phyloP scores from a whole-genome alignment of 2,113 vertebrate genomes.

The Murina feae region DNA sequence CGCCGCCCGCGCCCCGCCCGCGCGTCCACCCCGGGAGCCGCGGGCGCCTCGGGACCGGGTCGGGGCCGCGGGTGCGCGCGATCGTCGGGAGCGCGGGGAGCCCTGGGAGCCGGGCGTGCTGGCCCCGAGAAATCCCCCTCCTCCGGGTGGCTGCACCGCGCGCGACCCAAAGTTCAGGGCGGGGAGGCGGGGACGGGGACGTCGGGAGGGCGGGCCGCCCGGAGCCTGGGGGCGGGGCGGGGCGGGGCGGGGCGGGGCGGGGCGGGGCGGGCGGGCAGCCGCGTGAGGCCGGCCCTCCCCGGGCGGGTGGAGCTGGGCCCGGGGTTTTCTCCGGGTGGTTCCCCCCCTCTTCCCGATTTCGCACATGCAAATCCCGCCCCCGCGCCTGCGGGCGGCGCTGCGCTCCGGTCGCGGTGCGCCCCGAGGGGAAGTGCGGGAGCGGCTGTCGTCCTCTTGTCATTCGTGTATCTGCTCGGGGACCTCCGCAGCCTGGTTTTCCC shows the following conservation, averaged over 20 bases:
- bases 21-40: fast-evolving
- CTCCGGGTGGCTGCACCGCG: slow-evolving; percentile 56
- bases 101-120: not conserved
- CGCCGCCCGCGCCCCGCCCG: not conserved
- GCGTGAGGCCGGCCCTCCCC: not conserved
- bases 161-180: slow-evolving; percentile 47
- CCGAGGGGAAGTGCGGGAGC: slow-evolving; percentile 14
- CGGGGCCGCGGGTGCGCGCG: fast-evolving
- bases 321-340: slow-evolving; percentile 72
- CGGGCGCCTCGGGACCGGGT: fast-evolving
- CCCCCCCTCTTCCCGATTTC: slow-evolving; percentile 57
- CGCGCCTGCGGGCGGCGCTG: not conserved
- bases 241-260: slow-evolving; percentile 49
- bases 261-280: slow-evolving; percentile 41
- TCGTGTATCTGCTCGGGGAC: slow-evolving; percentile 54
- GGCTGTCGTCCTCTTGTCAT: fast-evolving
- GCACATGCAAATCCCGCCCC: slow-evolving; percentile 72
- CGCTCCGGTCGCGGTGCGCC: not conserved
- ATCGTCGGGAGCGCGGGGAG: too few species aligned
- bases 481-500: not conserved
- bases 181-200: slow-evolving; percentile 30
- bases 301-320: not conserved
- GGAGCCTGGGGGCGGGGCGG: slow-evolving; percentile 13
- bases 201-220: not conserved
- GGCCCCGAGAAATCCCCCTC: slow-evolving; percentile 67